phyloP scores from a whole-genome alignment of 2,113 vertebrate genomes.

The Perca schrenkii region DNA sequence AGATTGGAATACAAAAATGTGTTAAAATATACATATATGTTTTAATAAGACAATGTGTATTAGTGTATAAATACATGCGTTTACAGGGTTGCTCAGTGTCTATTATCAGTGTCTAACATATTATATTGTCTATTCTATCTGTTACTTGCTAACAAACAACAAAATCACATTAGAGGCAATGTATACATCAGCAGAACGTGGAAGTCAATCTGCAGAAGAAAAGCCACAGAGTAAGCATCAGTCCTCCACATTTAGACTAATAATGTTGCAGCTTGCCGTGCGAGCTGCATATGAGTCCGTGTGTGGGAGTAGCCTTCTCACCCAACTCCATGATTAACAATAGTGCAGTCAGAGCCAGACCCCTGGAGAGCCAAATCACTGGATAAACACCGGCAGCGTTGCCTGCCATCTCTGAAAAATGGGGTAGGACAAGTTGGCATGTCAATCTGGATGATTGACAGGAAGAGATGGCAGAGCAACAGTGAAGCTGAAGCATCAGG shows the following conservation, averaged over 20 bases:
- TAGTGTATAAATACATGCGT: conserved; percentile 11
- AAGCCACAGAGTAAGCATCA: conserved; percentile 37
- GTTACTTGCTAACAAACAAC: conserved; percentile 1
- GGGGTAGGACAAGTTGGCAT: conserved; percentile 45
- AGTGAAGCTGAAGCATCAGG: conserved; percentile 44
- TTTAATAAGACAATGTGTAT: neutral
- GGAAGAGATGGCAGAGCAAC: conserved; percentile 54
- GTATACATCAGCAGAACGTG: conserved; percentile 45
- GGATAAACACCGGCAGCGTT: conserved; percentile 53
- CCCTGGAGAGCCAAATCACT: conserved; percentile 69
- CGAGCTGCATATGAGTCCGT: conserved; percentile 71
- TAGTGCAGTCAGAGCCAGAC: conserved; percentile 57
- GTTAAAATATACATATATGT: neutral
- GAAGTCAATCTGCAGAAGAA: conserved; percentile 47
- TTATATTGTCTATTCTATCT: too few species aligned
- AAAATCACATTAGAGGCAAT: conserved; percentile 23
- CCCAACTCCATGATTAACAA: conserved; percentile 74
- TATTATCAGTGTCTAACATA: too few species aligned
- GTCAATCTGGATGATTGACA: conserved; percentile 77
- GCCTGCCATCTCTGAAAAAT: conserved; percentile 60
- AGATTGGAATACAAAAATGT: neutral
- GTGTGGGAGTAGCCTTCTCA: conserved; percentile 74
- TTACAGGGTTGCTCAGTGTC: neutral
- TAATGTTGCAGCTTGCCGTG: conserved; percentile 63
- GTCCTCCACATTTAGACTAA: conserved; percentile 63